Evolutionary conservation across 2,888 invertebrate species (phyloP), one percentile per base, ranked within the genome.

Genomic region (Ommatoiulus sabulosus): DNA sequence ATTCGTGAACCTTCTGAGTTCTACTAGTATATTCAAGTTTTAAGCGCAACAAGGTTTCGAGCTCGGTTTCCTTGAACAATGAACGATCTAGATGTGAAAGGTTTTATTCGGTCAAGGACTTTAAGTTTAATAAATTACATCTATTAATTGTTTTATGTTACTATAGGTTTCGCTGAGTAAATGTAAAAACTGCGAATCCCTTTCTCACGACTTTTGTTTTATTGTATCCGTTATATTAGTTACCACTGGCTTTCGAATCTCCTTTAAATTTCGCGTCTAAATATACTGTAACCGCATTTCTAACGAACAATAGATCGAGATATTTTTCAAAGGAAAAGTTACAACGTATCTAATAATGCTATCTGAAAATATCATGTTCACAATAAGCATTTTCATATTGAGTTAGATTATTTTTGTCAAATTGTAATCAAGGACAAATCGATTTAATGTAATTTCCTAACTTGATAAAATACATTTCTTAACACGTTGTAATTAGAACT

Each of bases 51-150:
- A 52, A 52, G 52, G 52, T 52, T 52, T 52, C 52, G 10, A 5
- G 24, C 72, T 72, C 24, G n/a, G 72, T 24, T 24, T 72, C 72
- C 72, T 72, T 72, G 24, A 24, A 72, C 72, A 72, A 10, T 72
- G 52, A 24, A 12, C 72, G 72, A 72, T 72, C 72, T 72, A 72
- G 72, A 72, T 72, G 24, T 72, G 72, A 72, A 72, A 72, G 72
- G 72, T 72, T 72, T 72, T 72, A 72, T 72, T 72, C 72, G 72
- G 72, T 72, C 72, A 72, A 72, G 72, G 72, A 72, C 72, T 72
- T 72, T 7, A 72, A 72, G 72, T 24, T 24, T 72, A 24, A 72
- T 72, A 72, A 72, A 72, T 72, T 72, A 12, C 72, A 35, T 72
- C 24, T 24, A 72, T 72, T 72, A 72, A 72, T 72, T 24, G 72